Evolutionary conservation across 2,797 vertebrate species (phyloP).

Genomic region (Leptatherina wallacei): DNA sequence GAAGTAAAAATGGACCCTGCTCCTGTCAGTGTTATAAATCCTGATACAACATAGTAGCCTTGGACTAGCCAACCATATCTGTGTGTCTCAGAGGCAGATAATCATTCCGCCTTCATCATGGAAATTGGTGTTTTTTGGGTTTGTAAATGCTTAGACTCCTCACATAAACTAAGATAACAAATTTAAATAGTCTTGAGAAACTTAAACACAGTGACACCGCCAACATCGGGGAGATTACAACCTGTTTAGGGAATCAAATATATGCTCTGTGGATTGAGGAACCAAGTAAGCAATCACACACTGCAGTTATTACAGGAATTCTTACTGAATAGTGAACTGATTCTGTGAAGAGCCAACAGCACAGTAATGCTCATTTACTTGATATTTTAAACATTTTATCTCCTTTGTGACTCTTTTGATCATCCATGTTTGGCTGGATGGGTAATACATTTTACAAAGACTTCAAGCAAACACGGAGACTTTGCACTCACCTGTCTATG

Average conservation of each 20-base stretch:
- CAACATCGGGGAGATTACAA: neutral
- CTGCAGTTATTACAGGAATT: neutral
- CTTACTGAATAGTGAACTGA: neutral
- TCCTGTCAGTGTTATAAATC: neutral
- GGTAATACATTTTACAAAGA: neutral
- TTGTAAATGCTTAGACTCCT: no score
- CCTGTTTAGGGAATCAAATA: neutral
- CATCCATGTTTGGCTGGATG: neutral
- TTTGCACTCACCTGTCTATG: slow-evolving; percentile 69
- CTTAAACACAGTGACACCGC: neutral
- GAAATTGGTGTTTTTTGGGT: neutral
- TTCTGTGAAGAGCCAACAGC: neutral
- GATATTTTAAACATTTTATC: neutral
- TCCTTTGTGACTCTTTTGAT: neutral
- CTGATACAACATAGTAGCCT: neutral
- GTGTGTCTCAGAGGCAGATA: neutral
- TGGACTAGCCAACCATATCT: neutral
- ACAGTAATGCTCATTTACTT: neutral
- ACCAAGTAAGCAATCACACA: neutral
- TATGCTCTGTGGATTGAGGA: neutral
- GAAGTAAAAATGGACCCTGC: neutral
- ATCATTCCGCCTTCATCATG: neutral
- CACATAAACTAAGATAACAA: neutral
- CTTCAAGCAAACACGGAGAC: neutral
- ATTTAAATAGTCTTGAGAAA: neutral